Evolutionary conservation across 2,888 invertebrate genomes (phyloP).

Genomic region (Papilio elwesi): DNA sequence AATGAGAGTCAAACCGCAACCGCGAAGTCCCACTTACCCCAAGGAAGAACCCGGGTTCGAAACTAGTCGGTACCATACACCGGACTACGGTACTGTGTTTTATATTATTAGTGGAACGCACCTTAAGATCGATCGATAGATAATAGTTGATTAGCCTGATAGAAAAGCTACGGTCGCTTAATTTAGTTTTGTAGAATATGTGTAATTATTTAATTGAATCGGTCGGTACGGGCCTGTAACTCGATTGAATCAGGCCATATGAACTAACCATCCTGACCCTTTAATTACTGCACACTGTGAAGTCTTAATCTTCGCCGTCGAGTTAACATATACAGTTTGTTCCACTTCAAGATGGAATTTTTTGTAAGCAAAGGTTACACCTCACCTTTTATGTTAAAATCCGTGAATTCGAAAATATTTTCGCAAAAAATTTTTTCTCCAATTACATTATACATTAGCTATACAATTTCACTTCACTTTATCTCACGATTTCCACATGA

Average conservation of each 20-base stretch:
- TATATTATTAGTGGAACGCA: neutral
- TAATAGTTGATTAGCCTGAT: conserved; percentile 12
- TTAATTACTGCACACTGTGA: conserved; percentile 25
- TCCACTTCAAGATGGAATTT: too few species aligned
- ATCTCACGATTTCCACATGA: too few species aligned
- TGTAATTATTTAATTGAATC: conserved; percentile 37
- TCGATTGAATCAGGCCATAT: conserved; percentile 27
- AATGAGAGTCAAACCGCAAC: too few species aligned
- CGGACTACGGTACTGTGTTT: neutral
- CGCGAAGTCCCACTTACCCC: too few species aligned
- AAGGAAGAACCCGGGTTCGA: too few species aligned
- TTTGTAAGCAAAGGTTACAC: too few species aligned
- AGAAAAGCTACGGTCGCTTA: conserved; percentile 7
- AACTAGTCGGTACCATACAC: too few species aligned
- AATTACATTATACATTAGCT: too few species aligned
- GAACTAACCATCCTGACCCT: conserved; percentile 17
- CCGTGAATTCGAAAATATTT: too few species aligned
- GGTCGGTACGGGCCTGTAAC: conserved; percentile 6
- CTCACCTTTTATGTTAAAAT: too few species aligned
- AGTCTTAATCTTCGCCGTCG: conserved; percentile 25
- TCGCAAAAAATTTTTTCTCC: too few species aligned
- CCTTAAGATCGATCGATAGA: conserved; percentile 14
- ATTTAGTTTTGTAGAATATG: conserved; percentile 14
- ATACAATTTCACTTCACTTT: too few species aligned
- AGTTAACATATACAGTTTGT: neutral